A percentile compares a stretch with the other conserved stretches of the same genome.
Evolutionary conservation across 2,888 invertebrate genomes (phyloP).

Genomic region (Nomada lathburiana): DNA sequence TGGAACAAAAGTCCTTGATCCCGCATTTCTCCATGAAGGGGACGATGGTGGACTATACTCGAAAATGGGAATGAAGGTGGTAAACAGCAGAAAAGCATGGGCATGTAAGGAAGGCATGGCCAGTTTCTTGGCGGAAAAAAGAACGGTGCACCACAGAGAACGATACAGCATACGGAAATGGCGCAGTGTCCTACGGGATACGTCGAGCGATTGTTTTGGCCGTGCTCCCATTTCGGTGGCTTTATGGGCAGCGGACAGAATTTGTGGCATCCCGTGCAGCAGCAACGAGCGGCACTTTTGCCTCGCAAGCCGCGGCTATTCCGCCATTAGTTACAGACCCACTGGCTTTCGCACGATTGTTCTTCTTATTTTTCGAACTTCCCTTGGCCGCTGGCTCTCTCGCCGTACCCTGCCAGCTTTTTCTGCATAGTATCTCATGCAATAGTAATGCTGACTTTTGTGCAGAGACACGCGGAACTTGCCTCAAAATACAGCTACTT

Average conservation of each 20-base stretch:
- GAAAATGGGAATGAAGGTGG: neutral
- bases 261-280: constrained; percentile 70
- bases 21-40: neutral
- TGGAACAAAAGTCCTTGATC: neutral
- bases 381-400: constrained; percentile 38
- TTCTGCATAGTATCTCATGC: constrained; percentile 16
- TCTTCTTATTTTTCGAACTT: constrained; percentile 69
- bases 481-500: neutral
- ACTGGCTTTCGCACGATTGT: constrained; percentile 57
- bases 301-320: constrained; percentile 55
- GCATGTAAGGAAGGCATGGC: constrained; percentile 31
- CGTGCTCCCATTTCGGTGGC: constrained; percentile 70
- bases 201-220: constrained; percentile 74
- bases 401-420: constrained; percentile 41
- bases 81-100: constrained; percentile 32
- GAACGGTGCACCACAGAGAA: neutral
- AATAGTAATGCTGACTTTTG: neutral
- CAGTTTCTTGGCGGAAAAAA: neutral
- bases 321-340: constrained; percentile 73
- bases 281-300: constrained; percentile 68
- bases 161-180: constrained; percentile 69
- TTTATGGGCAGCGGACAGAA: constrained; percentile 72
- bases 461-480: neutral
- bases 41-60: neutral
- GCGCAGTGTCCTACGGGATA: constrained; percentile 69